Percentiles rank a stretch among this genome's conserved stretches.
These are phyloP conservation scores for Ranitomeya imitator DNA, from an alignment of 2,113 vertebrate genomes.

Conservation along the genomic window DNA sequence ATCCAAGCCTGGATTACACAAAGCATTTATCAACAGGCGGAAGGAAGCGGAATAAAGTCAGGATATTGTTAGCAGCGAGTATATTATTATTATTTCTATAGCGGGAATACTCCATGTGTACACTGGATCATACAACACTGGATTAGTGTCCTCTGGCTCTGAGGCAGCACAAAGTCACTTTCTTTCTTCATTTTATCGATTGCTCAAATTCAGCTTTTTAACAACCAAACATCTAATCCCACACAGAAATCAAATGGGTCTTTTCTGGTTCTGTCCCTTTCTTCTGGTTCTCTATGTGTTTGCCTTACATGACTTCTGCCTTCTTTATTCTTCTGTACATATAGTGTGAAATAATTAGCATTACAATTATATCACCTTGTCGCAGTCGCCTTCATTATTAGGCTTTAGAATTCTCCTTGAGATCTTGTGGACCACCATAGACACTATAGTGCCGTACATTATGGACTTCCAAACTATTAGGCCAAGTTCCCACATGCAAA, in stretches of 20 bases:
- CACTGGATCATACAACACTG: conserved; percentile 5
- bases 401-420: too few relatives aligned
- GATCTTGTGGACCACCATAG: too few relatives aligned
- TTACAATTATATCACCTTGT: too few relatives aligned
- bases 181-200: neutral
- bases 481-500: too few relatives aligned
- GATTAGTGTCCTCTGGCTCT: neutral
- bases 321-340: too few relatives aligned
- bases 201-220: neutral
- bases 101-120: neutral
- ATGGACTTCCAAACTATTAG: too few relatives aligned
- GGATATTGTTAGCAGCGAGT: neutral
- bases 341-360: too few relatives aligned
- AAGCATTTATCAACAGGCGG: conserved; percentile 9
- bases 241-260: neutral
- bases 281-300: neutral
- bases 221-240: neutral
- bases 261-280: neutral
- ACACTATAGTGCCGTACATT: too few relatives aligned
- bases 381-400: too few relatives aligned
- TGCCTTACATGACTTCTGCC: neutral
- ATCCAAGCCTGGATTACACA: conserved; percentile 1
- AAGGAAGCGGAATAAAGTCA: conserved; percentile 4
- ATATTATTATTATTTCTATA: too few relatives aligned
- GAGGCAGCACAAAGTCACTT: neutral